Evolutionary conservation across 2,113 vertebrate genomes (phyloP), one percentile per base, ranked within the genome.

Genomic region (Columba livia): DNA sequence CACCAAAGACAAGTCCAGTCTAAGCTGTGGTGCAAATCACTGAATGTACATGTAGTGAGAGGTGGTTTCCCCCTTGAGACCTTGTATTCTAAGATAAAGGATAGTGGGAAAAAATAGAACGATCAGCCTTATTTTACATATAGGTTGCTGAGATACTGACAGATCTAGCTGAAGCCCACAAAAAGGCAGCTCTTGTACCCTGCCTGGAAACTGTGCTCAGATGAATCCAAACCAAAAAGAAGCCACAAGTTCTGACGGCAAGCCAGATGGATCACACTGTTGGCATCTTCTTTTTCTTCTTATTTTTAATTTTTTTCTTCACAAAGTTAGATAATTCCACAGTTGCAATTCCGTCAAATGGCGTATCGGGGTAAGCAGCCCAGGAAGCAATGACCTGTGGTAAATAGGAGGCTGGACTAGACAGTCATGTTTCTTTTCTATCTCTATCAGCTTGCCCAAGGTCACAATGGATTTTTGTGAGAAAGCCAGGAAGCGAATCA

Each of bases 1-100:
- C 66, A 47, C 53, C 54, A 25, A 66, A 67, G n/a, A 5, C 17
- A 40, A 38, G 38, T 48, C 23, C 53, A 13, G 42, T 31, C 38
- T 26, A 47, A 70, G 57, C 15, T 67, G 64, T 23, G 78, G 60
- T 36, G 48, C 56, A 36, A 78, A 47, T 9, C 47, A 21, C 40
- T 32, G 44, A 69, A 23, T 12, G 15, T 23, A 28, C 3, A 0
- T 3, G 23, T 5, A 44, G 40, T 0, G 2, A 69, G 17, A 79
- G 15, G 20, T 13, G 29, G 1, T 54, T 54, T 66, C 69, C 28
- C 28, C 23, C 36, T 51, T 38, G 9, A 78, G 17, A 62, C 10
- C 31, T 50, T 75, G 28, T 6, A 20, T 23, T 44, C 24, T 42
- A 29, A 74, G 32, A n/a, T 36, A 57, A 81, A 91, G 20, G 5